These are phyloP conservation scores for Leistus spinibarbis DNA, from an alignment of 2,888 invertebrate genomes.

Conservation along the genomic window DNA sequence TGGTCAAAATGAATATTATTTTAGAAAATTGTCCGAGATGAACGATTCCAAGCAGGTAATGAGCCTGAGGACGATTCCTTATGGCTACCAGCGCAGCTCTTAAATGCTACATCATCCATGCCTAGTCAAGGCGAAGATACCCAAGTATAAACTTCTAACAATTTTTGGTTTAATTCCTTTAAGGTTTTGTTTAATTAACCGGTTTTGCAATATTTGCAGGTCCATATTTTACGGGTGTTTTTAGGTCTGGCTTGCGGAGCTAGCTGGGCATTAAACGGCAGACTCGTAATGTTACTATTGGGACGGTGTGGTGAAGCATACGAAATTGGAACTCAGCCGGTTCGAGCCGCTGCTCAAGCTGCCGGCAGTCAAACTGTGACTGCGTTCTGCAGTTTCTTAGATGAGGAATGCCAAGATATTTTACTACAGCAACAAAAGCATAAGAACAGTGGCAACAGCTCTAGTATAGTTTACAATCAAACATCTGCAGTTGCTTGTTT, in stretches of 20 bases:
- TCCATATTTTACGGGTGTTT: conserved; percentile 73
- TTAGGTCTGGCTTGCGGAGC: conserved; percentile 87
- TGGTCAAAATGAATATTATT: not conserved
- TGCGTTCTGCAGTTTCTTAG: conserved; percentile 84
- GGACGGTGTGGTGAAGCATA: conserved; percentile 84
- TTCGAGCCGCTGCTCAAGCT: conserved; percentile 85
- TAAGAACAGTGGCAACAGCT: conserved; percentile 59
- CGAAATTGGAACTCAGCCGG: conserved; percentile 78
- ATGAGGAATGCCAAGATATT: conserved; percentile 79
- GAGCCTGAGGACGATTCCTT: conserved; percentile 91
- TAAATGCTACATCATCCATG: conserved; percentile 82
- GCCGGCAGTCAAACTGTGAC: conserved; percentile 88
- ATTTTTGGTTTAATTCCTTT: conserved; percentile 39
- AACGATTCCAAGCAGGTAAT: conserved; percentile 86
- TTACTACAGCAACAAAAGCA: conserved; percentile 60
- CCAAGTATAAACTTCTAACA: too few relatives aligned
- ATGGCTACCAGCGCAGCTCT: conserved; percentile 90
- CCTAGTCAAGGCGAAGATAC: conserved; percentile 84
- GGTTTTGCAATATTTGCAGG: conserved; percentile 51
- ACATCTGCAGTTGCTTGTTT: conserved; percentile 81
- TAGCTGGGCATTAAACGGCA: conserved; percentile 88
- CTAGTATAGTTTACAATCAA: conserved; percentile 61
- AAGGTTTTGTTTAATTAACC: not conserved
- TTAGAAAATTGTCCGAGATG: conserved; percentile 88
- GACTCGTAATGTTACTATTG: conserved; percentile 84